phyloP scores from a whole-genome alignment of 2,888 invertebrate species.

The Oeneis ivallda region DNA sequence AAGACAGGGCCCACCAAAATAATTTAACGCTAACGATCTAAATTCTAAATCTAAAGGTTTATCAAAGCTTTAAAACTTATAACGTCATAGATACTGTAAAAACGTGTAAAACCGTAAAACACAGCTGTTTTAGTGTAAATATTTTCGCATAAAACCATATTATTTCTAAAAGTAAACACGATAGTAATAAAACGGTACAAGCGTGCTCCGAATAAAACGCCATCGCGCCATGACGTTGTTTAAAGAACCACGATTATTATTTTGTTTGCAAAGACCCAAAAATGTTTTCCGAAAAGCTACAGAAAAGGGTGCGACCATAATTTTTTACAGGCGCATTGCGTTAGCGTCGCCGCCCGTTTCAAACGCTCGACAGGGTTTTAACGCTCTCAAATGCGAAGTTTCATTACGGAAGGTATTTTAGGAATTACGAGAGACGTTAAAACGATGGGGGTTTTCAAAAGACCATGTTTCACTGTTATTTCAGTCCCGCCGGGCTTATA shows the following conservation, averaged over 20 bases:
- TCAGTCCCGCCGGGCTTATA: conserved; percentile 22
- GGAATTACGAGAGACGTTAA: conserved; percentile 36
- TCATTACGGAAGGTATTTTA: conserved; percentile 45
- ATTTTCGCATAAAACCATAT: neutral
- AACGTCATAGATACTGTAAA: neutral
- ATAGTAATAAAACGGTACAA: conserved; percentile 8
- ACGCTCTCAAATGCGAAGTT: conserved; percentile 45
- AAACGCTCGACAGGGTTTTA: conserved; percentile 31
- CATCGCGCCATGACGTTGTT: neutral
- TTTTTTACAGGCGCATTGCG: conserved; percentile 21
- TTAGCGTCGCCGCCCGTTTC: conserved; percentile 30
- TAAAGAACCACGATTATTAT: conserved; percentile 18
- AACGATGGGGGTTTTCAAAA: conserved; percentile 38
- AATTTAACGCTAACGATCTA: too few species aligned
- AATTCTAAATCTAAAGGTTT: too few species aligned
- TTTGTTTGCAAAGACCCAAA: conserved; percentile 6
- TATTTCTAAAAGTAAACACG: neutral
- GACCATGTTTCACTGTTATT: conserved; percentile 29
- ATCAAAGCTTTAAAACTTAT: too few species aligned
- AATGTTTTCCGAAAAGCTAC: conserved; percentile 18
- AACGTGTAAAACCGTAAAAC: neutral
- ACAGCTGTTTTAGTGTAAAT: neutral
- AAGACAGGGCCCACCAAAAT: too few species aligned
- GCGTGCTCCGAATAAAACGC: conserved; percentile 3
- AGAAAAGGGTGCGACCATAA: conserved; percentile 31